Conservation (phyloP, 2,113 vertebrate species). For the Sylvietta virens region DNA sequence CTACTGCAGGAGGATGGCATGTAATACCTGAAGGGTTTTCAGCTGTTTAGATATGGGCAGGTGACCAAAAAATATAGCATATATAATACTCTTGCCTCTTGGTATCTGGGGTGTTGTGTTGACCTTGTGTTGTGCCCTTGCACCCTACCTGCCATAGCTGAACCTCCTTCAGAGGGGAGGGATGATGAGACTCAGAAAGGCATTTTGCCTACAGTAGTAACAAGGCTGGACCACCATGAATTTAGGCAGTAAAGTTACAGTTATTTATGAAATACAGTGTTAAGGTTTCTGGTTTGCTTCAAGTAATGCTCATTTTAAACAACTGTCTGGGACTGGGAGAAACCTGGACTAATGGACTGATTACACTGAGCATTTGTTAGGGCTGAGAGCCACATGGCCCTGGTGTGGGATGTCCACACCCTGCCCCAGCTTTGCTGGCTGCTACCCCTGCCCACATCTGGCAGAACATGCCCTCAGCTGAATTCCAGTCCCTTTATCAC, state of each 20-base stretch:
- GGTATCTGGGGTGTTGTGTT: not conserved
- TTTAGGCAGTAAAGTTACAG: not conserved
- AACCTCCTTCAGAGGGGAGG: not conserved
- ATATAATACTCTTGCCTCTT: not conserved
- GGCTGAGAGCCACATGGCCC: not conserved
- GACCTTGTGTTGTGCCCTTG: not conserved
- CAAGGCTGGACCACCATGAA: not conserved
- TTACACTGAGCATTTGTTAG: not conserved
- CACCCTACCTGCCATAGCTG: not conserved
- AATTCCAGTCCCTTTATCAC: not conserved
- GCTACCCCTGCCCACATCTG: not conserved
- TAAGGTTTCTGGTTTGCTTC: constrained; percentile 39
- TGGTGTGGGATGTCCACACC: fast-evolving
- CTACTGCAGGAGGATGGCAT: not conserved
- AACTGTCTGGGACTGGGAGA: not conserved
- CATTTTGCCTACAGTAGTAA: not conserved
- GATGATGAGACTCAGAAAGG: not conserved
- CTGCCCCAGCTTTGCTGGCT: not conserved
- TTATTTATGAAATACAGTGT: not conserved
- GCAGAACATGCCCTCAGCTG: not conserved
- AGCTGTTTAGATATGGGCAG: not conserved
- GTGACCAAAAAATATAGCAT: not conserved
- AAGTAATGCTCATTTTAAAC: constrained; percentile 38
- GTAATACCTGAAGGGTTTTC: not conserved
- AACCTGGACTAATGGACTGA: constrained; percentile 9